Evolutionary conservation across 2,113 vertebrate species (phyloP).

Genomic region (Pseudorhombus dupliciocellatus): DNA sequence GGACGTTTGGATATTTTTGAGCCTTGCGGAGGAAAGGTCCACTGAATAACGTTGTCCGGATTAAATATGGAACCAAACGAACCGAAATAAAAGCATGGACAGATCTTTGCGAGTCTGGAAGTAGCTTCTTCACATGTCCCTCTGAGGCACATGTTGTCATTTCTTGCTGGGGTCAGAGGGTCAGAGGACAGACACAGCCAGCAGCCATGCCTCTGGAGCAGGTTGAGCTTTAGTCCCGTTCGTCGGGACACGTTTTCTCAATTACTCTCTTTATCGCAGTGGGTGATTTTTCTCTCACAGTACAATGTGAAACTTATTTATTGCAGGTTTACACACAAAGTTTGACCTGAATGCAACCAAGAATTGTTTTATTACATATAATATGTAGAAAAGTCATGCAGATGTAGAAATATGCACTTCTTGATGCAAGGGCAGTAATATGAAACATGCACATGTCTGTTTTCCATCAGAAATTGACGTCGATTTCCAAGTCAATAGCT

Average conservation of each 20-base stretch:
- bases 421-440: slow-evolving; percentile 4
- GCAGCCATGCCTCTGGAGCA: slow-evolving; percentile 43
- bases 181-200: slow-evolving; percentile 58
- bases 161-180: slow-evolving; percentile 64
- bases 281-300: not conserved
- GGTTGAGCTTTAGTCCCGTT: slow-evolving; percentile 15
- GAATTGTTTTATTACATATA: not conserved
- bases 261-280: slow-evolving; percentile 10
- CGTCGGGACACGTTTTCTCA: slow-evolving; percentile 43
- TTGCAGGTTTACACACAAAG: not conserved
- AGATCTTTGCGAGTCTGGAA: slow-evolving; percentile 35
- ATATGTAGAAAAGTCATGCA: not conserved
- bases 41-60: not conserved
- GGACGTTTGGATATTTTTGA: not conserved
- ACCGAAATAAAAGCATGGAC: not conserved
- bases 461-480: slow-evolving; percentile 19
- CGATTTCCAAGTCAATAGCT: not conserved
- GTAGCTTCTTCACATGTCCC: slow-evolving; percentile 50
- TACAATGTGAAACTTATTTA: slow-evolving; percentile 5
- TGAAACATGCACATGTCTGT: slow-evolving; percentile 22
- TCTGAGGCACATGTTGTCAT: slow-evolving; percentile 43
- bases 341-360: not conserved
- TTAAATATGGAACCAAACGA: not conserved
- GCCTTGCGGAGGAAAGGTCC: not conserved
- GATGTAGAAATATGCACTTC: slow-evolving; percentile 2